A percentile compares a stretch with the other conserved stretches of the same genome.
phyloP scores from a whole-genome alignment of 2,797 vertebrate genomes.

The Phalloptychus januarius region DNA sequence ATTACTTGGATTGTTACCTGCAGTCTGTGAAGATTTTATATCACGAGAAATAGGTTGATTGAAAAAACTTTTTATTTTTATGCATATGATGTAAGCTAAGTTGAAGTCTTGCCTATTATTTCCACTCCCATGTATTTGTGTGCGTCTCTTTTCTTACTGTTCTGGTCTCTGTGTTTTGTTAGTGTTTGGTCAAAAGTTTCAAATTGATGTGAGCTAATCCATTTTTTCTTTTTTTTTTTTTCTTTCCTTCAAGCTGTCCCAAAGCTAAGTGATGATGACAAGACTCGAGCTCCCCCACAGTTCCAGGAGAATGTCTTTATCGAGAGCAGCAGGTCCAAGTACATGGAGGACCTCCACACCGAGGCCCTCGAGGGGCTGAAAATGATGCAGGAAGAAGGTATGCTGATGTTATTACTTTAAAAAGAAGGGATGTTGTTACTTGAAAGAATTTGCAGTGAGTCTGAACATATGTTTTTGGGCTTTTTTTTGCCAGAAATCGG shows the following conservation, averaged over 20 bases:
- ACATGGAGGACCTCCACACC: slow-evolving; percentile 91
- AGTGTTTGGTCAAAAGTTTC: slow-evolving; percentile 32
- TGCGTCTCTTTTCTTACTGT: neutral
- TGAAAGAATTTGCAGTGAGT: slow-evolving; percentile 17
- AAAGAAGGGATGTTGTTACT: slow-evolving; percentile 14
- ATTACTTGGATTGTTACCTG: neutral
- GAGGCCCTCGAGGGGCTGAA: slow-evolving; percentile 92
- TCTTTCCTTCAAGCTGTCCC: slow-evolving; percentile 70
- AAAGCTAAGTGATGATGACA: slow-evolving; percentile 78
- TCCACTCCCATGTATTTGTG: neutral
- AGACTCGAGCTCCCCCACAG: slow-evolving; percentile 69
- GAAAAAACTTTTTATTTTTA: neutral
- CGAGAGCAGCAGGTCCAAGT: slow-evolving; percentile 84
- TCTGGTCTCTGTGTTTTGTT: slow-evolving; percentile 38
- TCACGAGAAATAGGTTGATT: neutral
- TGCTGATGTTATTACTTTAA: neutral
- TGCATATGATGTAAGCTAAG: neutral
- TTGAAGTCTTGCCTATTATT: slow-evolving; percentile 28
- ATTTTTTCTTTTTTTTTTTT: slow-evolving; percentile 5
- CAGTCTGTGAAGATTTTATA: neutral
- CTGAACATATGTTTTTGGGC: slow-evolving; percentile 12
- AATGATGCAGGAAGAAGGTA: slow-evolving; percentile 92
- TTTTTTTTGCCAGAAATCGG: slow-evolving; percentile 83
- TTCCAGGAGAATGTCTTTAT: slow-evolving; percentile 93
- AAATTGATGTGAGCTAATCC: slow-evolving; percentile 52